Base-by-base conservation (phyloP, 2,797 vertebrate genomes). In the Diplodus puntazzo region DNA sequence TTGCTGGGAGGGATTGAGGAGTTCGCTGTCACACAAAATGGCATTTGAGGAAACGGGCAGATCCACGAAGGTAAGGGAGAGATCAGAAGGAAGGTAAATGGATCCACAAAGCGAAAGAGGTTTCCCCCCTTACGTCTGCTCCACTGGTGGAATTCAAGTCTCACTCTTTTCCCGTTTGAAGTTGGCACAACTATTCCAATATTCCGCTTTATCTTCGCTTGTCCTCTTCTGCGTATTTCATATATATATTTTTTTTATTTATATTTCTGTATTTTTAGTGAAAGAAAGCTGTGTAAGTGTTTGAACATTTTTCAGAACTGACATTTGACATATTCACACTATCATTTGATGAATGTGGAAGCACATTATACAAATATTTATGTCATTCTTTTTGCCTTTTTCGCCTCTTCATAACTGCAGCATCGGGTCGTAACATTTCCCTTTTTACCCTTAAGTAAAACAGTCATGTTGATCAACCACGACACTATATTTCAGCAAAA, bases 21-120 rank as follows among this genome's bases (percentile, higher is more conserved):
- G 58, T 78, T 73, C 45, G 39, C 72, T 81, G 74, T 84, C 74
- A 77, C 81, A 85, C 77, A 78, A 64, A 79, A 77, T 73, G 73
- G 49, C 50, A 75, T n/a, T 39, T 61, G 45, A 76, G 69, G 52
- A 83, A 83, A 74, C 53, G 52, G 49, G 17, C 63, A 61, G 77
- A 77, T 81, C 30, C 49, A 53, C 3, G 46, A 76, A 76, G 46
- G 27, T 69, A 30, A 48, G 20, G 27, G 14, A 71, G 30, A 50
- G 68, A 80, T 75, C 63, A 76, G 68, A 68, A 11, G 23, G 12
- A 81, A 30, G 11, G 14, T 23, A 25, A 58, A 49, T 16, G 23
- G 52, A 79, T 69, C 17, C 25, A 67, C 42, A 52, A 17, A 52
- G 55, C 62, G 18, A 34, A 61, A 20, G 54, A 50, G 45, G 69